Percentiles rank a stretch among this genome's conserved stretches.
Conservation (phyloP, 2,113 vertebrate genomes). For the Silurus meridionalis region DNA sequence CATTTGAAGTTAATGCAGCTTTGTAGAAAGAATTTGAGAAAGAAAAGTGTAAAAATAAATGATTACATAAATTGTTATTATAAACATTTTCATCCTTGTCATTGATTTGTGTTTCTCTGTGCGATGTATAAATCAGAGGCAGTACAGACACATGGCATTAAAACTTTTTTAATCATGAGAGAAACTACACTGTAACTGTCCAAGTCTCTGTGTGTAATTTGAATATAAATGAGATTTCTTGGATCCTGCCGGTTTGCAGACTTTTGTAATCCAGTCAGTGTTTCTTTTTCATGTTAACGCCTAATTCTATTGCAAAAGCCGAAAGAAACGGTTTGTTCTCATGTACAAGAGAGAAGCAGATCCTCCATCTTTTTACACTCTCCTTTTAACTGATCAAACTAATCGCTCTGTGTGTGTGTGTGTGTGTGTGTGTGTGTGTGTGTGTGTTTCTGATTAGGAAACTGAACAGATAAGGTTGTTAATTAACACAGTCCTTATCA, state of each 20-base stretch:
- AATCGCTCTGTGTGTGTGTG: not conserved
- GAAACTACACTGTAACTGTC: too few species aligned
- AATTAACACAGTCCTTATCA: not conserved
- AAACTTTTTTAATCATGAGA: too few species aligned
- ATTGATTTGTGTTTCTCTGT: too few species aligned
- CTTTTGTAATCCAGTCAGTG: not conserved
- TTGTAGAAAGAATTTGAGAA: too few species aligned
- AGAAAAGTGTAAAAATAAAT: too few species aligned
- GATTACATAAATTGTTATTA: too few species aligned
- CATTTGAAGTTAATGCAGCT: too few species aligned
- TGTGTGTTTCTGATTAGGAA: not conserved
- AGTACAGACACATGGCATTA: not conserved
- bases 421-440: not conserved
- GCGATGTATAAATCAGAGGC: too few species aligned
- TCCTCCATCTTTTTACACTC: not conserved
- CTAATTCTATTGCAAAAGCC: not conserved
- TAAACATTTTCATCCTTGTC: too few species aligned
- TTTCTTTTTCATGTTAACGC: not conserved
- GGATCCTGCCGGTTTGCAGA: not conserved
- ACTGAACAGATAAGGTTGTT: not conserved
- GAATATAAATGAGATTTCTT: not conserved
- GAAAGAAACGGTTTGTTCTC: not conserved
- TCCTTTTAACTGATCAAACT: not conserved
- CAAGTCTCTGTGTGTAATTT: not conserved
- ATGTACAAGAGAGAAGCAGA: not conserved